Conservation (phyloP, 2,888 invertebrate genomes). For the Oligia latruncula region DNA sequence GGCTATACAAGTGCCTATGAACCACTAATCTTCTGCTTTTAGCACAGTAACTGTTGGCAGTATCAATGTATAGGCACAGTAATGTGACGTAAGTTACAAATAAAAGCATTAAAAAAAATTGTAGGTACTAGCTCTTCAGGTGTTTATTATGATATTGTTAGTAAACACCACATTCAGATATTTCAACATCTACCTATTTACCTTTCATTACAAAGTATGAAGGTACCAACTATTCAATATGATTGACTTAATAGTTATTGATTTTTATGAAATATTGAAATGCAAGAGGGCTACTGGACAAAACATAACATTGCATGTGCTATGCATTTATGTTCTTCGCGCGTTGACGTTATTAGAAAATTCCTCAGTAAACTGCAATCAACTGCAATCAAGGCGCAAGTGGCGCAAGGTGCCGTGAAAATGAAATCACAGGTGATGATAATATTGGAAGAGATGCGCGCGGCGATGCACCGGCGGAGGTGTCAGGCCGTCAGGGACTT, state of each 20-base stretch:
- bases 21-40: background rate
- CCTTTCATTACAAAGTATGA: background rate
- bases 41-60: background rate
- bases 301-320: conserved; percentile 14
- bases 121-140: background rate
- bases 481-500: conserved; percentile 67
- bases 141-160: conserved; percentile 11
- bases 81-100: conserved; percentile 24
- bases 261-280: conserved; percentile 30
- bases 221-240: background rate
- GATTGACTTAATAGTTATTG: conserved; percentile 6
- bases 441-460: conserved; percentile 3
- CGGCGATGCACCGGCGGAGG: conserved; percentile 42
- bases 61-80: background rate
- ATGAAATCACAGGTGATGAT: background rate
- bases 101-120: conserved; percentile 2
- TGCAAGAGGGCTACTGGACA: conserved; percentile 23
- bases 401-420: background rate
- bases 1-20: background rate
- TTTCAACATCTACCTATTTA: background rate
- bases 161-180: conserved; percentile 26
- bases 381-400: background rate
- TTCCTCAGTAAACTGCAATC: conserved; percentile 19
- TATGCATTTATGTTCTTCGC: background rate
- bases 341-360: background rate